Conservation (phyloP, 92 coral and sea anemone genomes). For the Paragorgia papillata region DNA sequence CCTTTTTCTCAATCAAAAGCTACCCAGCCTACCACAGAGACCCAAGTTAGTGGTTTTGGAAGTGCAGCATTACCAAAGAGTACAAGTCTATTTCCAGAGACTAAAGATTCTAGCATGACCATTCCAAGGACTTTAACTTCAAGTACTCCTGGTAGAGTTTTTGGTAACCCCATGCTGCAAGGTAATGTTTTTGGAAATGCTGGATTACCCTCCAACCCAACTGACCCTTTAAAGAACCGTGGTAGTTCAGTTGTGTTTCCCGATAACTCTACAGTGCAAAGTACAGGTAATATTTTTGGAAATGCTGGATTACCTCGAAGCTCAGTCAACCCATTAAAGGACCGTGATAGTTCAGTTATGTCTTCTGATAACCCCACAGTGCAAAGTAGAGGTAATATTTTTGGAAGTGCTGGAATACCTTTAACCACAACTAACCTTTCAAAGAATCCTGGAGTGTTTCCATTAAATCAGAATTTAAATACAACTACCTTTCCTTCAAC, state of each 20-base stretch:
- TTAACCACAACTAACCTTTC: neutral
- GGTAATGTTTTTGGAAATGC: slow-evolving; percentile 14
- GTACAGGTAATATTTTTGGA: neutral
- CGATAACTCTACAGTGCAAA: too few relatives aligned
- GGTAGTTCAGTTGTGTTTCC: too few relatives aligned
- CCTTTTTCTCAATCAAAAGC: neutral
- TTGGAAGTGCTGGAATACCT: slow-evolving; percentile 1
- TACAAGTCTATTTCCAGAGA: slow-evolving; percentile 2
- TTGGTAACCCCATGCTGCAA: neutral
- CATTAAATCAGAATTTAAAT: neutral
- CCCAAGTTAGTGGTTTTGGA: slow-evolving; percentile 12
- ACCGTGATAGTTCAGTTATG: slow-evolving; percentile 1
- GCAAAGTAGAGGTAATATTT: neutral
- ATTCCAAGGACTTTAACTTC: neutral
- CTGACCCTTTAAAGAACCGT: neutral
- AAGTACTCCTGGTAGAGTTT: neutral
- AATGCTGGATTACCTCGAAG: slow-evolving; percentile 4
- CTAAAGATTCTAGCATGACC: slow-evolving; percentile 1
- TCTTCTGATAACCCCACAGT: neutral
- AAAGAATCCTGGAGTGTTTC: neutral
- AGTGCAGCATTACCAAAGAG: neutral
- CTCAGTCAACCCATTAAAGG: neutral
- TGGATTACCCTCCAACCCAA: neutral
- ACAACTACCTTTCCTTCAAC: neutral
- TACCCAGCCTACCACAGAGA: neutral